Evolutionary conservation across 1,140 invertebrate species (phyloP), one percentile per base, ranked within the genome.

Genomic region (Heterodera carotae): DNA sequence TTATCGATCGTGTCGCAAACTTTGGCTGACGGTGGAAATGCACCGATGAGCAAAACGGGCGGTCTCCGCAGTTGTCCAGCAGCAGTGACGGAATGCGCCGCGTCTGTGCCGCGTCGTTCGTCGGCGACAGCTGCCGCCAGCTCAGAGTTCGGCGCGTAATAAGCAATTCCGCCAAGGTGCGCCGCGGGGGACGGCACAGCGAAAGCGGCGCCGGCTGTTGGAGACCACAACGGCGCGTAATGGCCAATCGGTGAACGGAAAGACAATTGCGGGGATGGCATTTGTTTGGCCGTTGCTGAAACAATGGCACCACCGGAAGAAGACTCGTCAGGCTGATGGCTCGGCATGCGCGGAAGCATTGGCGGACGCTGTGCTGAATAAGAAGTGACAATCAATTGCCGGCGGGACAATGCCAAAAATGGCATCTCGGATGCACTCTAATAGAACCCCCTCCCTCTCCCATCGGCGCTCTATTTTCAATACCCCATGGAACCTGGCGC

Each of bases 21-120:
- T 39, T 43, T 74, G 34, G 72, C 72, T 25, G 72, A 74, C 12
- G 77, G 75, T 7, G 77, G 77, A 29, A 78, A 78, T 33, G 73
- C 74, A 3, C 77, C 77, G 69, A 78, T 74, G 2, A 78, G 60
- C 31, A 78, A 60, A 27, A 78, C 77, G 7, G 77, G 77, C n/a
- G 77, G 76, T 36, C 43, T 77, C 67, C n/a, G 79, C 27, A 22
- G n/a, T 18, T 56, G 68, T 69, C 53, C 36, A 6, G 4, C 39
- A 43, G 6, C 39, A 43, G 39, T 12, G 39, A 43, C 12, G 6
- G 39, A 12, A 43, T 43, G 39, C 39, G 2, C 39, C 39, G 39
- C 39, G 6, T n/a, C n/a, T n/a, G n/a, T 56, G 10, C 10, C 10
- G 10, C 10, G 10, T 56, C 53, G 10, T 56, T n/a, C 53, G 53